Evolutionary conservation across 2,113 vertebrate species (phyloP).

Genomic region (Grus americana): DNA sequence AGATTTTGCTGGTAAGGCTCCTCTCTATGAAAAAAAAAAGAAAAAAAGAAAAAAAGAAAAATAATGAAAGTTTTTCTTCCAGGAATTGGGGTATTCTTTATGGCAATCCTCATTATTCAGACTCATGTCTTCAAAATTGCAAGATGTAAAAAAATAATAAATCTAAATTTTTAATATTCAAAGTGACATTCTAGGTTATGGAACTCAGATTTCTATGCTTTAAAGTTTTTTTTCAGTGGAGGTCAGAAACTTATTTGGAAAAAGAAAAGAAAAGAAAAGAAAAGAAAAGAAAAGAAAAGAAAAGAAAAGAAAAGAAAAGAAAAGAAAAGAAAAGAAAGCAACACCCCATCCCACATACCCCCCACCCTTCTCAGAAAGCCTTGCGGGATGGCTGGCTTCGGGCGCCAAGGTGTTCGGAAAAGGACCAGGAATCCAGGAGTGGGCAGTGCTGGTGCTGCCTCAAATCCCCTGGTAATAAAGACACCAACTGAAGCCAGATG

Average conservation of each 20-base stretch:
- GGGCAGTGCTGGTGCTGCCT: background rate
- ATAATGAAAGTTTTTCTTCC: background rate
- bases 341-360: background rate
- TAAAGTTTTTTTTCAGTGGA: background rate
- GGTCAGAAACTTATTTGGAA: background rate
- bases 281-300: background rate
- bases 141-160: background rate
- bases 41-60: background rate
- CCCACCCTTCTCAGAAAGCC: background rate
- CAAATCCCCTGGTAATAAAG: slow-evolving; percentile 18
- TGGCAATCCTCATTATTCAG: background rate
- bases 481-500: background rate
- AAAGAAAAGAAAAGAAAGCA: background rate
- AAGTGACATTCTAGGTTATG: background rate
- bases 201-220: background rate
- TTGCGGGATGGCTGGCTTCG: background rate
- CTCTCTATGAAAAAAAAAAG: background rate
- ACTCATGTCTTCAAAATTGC: background rate
- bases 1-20: background rate
- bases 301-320: background rate
- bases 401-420: background rate
- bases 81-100: background rate
- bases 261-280: background rate
- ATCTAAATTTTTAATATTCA: background rate
- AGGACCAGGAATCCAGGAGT: background rate